Percentiles rank a stretch among this genome's conserved stretches.
These are phyloP conservation scores for Cyanoramphus novaezelandiae DNA, from an alignment of 2,113 vertebrate genomes.

Conservation along the genomic window DNA sequence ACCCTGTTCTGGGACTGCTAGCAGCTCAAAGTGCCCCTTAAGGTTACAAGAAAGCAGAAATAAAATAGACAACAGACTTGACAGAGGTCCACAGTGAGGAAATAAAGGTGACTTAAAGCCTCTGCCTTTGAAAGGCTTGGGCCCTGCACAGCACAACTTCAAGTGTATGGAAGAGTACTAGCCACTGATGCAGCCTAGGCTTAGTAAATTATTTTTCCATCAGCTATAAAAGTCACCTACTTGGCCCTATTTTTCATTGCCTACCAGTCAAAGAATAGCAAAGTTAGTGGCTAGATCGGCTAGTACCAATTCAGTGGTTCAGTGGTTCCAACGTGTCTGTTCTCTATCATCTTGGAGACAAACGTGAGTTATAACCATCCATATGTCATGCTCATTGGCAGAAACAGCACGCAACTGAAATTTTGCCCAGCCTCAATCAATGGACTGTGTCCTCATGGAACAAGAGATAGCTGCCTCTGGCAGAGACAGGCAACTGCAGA, in stretches of 20 bases:
- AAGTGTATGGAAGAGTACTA: background rate
- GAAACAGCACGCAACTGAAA: background rate
- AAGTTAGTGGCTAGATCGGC: background rate
- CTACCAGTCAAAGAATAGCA: background rate
- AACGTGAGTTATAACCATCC: background rate
- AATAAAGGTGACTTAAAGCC: background rate
- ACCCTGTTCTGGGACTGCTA: background rate
- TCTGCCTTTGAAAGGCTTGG: fast-evolving
- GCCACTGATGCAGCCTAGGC: background rate
- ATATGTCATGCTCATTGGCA: background rate
- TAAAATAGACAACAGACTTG: fast-evolving
- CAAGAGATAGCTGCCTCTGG: background rate
- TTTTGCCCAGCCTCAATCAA: background rate
- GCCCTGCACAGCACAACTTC: background rate
- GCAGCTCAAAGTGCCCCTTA: background rate
- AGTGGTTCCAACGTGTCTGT: background rate
- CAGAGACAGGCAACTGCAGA: background rate
- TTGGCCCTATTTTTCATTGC: background rate
- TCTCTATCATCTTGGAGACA: background rate
- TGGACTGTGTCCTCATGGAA: background rate
- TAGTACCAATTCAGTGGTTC: background rate
- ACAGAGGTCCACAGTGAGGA: background rate
- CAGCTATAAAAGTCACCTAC: background rate
- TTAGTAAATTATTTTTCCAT: background rate
- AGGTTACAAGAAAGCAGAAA: background rate